phyloP scores from a whole-genome alignment of 92 coral and sea anemone genomes.

The Porites cylindrica region DNA sequence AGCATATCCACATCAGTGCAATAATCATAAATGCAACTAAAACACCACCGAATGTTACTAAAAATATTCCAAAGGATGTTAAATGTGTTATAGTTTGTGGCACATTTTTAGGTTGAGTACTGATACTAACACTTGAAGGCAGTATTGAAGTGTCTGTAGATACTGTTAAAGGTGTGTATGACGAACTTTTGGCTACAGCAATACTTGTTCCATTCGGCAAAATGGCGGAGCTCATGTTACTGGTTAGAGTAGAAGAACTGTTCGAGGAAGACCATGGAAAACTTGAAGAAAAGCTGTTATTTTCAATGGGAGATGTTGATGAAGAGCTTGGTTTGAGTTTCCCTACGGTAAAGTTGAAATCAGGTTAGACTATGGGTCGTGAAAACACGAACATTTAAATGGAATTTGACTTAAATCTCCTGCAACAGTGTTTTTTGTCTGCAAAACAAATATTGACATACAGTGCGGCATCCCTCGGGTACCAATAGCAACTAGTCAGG shows the following conservation, averaged over 20 bases:
- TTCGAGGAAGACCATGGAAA: background rate
- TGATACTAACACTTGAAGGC: background rate
- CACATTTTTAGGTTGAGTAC: background rate
- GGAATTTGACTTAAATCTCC: background rate
- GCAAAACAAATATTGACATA: slow-evolving; percentile 17
- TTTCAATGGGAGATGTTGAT: background rate
- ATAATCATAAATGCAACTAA: slow-evolving; percentile 53
- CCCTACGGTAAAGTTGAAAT: background rate
- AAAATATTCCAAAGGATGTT: slow-evolving; percentile 70
- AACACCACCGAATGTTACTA: slow-evolving; percentile 62
- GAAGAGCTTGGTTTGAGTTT: background rate
- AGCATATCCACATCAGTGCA: slow-evolving; percentile 63
- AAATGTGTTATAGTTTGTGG: slow-evolving; percentile 3
- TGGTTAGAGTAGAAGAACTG: background rate
- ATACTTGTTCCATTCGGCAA: slow-evolving; percentile 1
- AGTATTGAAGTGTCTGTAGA: background rate
- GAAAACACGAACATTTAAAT: background rate
- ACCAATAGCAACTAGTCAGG: background rate
- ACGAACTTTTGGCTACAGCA: background rate
- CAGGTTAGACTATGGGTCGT: background rate
- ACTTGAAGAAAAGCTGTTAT: slow-evolving; percentile 1
- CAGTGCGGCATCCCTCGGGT: background rate
- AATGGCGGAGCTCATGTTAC: background rate
- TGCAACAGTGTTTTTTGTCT: background rate
- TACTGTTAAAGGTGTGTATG: background rate